phyloP scores from a whole-genome alignment of 1,140 invertebrate species.

The Listronotus oregonensis region DNA sequence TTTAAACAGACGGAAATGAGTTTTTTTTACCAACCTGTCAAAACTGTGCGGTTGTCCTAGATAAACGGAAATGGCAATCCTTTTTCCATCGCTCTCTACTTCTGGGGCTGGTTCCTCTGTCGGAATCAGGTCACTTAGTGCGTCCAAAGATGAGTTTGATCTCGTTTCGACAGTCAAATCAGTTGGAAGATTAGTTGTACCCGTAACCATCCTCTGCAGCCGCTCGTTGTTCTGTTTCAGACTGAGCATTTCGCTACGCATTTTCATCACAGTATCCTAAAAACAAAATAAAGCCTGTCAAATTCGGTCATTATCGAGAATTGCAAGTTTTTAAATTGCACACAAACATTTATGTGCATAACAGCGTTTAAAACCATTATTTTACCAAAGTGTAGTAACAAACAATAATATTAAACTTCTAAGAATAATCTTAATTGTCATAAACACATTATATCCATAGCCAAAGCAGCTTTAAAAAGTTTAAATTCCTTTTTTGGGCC shows the following conservation, averaged over 20 bases:
- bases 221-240: conserved; percentile 96
- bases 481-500: too few relatives aligned
- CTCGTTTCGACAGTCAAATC: conserved; percentile 41
- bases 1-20: too few relatives aligned
- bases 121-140: conserved; percentile 54
- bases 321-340: too few relatives aligned
- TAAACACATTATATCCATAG: too few relatives aligned
- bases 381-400: too few relatives aligned
- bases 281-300: not conserved
- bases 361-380: too few relatives aligned
- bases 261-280: conserved; percentile 38
- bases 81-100: conserved; percentile 81
- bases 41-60: conserved; percentile 81
- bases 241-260: conserved; percentile 86
- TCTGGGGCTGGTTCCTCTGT: conserved; percentile 64
- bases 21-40: conserved; percentile 63
- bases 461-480: too few relatives aligned
- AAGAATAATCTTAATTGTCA: too few relatives aligned
- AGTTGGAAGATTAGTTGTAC: conserved; percentile 51
- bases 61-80: conserved; percentile 82
- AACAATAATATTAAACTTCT: too few relatives aligned
- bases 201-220: conserved; percentile 79
- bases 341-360: too few relatives aligned
- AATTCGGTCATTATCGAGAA: not conserved
- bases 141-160: conserved; percentile 47